Evolutionary conservation across 2,797 vertebrate species (phyloP).

Genomic region (Tokudaia tokunoshimensis): DNA sequence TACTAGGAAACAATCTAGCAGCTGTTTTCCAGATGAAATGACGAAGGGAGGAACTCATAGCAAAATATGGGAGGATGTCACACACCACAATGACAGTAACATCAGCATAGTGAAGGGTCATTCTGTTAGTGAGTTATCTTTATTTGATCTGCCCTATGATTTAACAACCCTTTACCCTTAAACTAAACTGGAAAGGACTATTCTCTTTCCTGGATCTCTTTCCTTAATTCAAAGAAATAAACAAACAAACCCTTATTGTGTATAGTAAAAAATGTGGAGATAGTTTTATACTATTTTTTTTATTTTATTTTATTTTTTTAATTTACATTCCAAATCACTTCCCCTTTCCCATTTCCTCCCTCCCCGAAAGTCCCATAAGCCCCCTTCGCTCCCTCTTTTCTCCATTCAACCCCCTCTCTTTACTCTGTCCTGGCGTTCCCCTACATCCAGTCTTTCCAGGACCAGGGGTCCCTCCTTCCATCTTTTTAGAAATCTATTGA

Average conservation of each 20-base stretch:
- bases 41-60: not conserved
- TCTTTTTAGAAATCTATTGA: no score
- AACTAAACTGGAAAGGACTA: not conserved
- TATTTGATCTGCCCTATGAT: not conserved
- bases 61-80: not conserved
- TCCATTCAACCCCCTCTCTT: no score
- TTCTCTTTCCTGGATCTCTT: not conserved
- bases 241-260: not conserved
- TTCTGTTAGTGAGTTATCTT: not conserved
- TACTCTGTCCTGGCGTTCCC: no score
- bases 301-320: no score
- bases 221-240: not conserved
- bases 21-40: not conserved
- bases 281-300: not conserved
- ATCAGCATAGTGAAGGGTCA: not conserved
- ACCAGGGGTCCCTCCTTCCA: no score
- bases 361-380: no score
- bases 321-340: no score
- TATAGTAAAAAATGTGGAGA: not conserved
- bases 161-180: not conserved
- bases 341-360: no score
- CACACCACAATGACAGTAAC: not conserved
- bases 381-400: no score
- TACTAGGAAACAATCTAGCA: not conserved
- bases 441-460: no score